phyloP scores from a whole-genome alignment of 2,113 vertebrate species.

The Scopus umbretta region DNA sequence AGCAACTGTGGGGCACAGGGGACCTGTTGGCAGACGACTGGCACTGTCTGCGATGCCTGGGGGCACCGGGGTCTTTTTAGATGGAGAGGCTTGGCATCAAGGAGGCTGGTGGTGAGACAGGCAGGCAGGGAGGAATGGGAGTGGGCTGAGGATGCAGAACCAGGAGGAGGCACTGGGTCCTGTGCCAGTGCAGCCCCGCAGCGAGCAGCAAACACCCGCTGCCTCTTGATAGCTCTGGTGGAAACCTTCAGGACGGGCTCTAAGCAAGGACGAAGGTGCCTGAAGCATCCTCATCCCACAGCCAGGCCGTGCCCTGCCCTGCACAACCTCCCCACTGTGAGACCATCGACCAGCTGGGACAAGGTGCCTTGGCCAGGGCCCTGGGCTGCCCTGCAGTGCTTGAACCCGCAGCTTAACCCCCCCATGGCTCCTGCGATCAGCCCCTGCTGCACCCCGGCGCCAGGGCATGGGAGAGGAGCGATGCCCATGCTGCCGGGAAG shows the following conservation, averaged over 20 bases:
- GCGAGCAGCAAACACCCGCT: background rate
- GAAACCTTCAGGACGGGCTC: background rate
- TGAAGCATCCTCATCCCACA: background rate
- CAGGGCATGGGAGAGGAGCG: fast-evolving
- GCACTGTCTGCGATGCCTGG: background rate
- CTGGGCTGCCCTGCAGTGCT: background rate
- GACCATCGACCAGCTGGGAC: background rate
- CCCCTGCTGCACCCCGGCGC: fast-evolving
- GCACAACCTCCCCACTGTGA: background rate
- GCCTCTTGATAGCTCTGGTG: background rate
- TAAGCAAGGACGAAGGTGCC: background rate
- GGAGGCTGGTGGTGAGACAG: background rate
- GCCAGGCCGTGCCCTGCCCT: background rate
- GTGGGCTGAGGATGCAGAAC: background rate
- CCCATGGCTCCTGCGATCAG: background rate
- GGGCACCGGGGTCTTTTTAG: background rate
- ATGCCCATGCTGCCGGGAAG: background rate
- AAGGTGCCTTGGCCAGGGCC: background rate
- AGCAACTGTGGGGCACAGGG: fast-evolving
- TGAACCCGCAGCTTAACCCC: background rate
- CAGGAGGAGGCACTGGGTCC: background rate
- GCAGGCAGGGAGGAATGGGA: background rate
- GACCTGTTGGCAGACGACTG: too few species aligned
- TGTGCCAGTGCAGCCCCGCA: background rate
- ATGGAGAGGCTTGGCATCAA: background rate